Evolutionary conservation across 2,888 invertebrate species (phyloP).

Genomic region (Pyrocoelia pectoralis): DNA sequence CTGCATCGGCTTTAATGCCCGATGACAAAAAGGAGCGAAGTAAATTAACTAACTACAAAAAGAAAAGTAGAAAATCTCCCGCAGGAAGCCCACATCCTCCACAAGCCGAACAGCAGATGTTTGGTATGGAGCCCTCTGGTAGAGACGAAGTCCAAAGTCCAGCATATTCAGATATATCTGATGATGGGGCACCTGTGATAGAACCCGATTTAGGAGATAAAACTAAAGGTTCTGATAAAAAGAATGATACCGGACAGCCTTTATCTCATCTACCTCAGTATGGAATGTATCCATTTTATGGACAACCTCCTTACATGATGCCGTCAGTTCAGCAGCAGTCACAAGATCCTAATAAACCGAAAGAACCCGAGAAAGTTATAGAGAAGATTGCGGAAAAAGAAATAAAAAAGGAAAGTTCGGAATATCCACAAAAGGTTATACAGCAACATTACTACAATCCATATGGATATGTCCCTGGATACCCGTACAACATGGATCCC

Average conservation of each 20-base stretch:
- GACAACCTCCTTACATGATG: conserved; percentile 83
- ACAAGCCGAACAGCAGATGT: conserved; percentile 60
- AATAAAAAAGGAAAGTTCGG: conserved; percentile 55
- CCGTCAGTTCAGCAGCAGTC: conserved; percentile 68
- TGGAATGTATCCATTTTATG: conserved; percentile 88
- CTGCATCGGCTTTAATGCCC: conserved; percentile 77
- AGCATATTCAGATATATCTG: conserved; percentile 97
- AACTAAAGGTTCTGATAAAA: conserved; percentile 58
- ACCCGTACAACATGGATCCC: conserved; percentile 71
- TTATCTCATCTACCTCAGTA: conserved; percentile 72
- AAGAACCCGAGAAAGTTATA: conserved; percentile 57
- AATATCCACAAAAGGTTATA: conserved; percentile 65
- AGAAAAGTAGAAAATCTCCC: conserved; percentile 70
- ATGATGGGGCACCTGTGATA: conserved; percentile 84
- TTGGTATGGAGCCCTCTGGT: conserved; percentile 57
- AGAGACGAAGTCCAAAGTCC: conserved; percentile 80
- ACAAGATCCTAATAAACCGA: conserved; percentile 57
- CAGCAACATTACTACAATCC: conserved; percentile 73
- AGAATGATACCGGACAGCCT: conserved; percentile 63
- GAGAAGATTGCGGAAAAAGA: conserved; percentile 56
- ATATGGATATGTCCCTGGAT: conserved; percentile 70
- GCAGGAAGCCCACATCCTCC: conserved; percentile 69
- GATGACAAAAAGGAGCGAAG: conserved; percentile 68
- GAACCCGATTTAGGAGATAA: conserved; percentile 69
- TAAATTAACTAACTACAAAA: conserved; percentile 58